Evolutionary conservation across 2,888 invertebrate species (phyloP), one percentile per base, ranked within the genome.

Genomic region (Eledona agricola): DNA sequence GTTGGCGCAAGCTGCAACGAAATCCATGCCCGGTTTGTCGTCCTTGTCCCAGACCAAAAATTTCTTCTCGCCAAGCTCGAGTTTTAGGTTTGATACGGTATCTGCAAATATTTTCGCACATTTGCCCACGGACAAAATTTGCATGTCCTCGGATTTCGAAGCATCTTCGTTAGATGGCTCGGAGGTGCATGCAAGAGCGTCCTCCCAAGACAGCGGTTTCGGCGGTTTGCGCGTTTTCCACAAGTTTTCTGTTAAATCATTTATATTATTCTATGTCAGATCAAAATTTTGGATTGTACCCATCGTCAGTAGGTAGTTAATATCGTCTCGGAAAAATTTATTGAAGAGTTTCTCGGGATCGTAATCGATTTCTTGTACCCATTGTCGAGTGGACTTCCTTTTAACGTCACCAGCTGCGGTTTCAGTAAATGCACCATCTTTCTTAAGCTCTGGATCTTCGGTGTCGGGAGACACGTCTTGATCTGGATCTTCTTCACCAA

Each of bases 401-500:
- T 78, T 70, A 5, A 83, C 72, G 63, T 83, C 82, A 10, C 83
- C 83, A 50, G 60, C 52, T 17, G 66, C 65, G 2, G 70, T 70
- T 22, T 85, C 65, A 9, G 86, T 86, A 6, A 79, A 78, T 38
- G 81, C 73, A 0, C 87, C 89, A 2, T 88, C 88, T 51, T 61
- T 55, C 61, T 67, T 70, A 26, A 92, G 89, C 77, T 97, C 97
- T 3, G 96, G 96, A 78, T 98, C 97, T 10, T 90, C 94, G 1
- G 93, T 88, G 71, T 99, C 98, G 0, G 99, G 99, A 5, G 97
- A 96, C 1, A 99, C 97, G 74, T 98, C 98, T 71, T 98, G 89
- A 78, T 98, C 97, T 0, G 95, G 92, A 75, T 96, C 96, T 55
- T 89, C 88, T 77, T 97, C 96, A 0, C 99, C 99, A 80, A 97